A percentile compares a stretch with the other conserved stretches of the same genome.
Conservation (phyloP, 2,113 vertebrate species). For the Hippocampus guttulatus region DNA sequence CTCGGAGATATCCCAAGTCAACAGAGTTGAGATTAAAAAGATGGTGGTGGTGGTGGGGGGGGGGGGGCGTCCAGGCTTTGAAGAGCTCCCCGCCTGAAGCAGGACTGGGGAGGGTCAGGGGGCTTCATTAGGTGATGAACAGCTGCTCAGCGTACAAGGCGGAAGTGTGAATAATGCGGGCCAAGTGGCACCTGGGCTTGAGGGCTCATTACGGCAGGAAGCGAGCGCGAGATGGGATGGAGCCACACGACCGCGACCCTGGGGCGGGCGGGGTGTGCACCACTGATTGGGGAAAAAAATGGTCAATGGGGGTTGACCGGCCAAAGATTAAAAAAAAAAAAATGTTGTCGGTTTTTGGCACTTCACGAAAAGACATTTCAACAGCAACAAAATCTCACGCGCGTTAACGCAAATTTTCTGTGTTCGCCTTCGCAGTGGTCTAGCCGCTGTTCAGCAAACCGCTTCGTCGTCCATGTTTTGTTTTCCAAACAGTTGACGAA, state of each 20-base stretch:
- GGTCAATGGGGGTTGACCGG: too few relatives aligned
- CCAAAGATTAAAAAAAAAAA: too few relatives aligned
- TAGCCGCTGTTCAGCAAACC: too few relatives aligned
- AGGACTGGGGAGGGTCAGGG: constrained; percentile 10
- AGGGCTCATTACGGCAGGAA: constrained; percentile 61
- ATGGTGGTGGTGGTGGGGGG: too few relatives aligned
- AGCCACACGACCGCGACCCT: constrained; percentile 7
- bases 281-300: too few relatives aligned
- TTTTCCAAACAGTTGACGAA: background rate
- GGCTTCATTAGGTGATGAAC: constrained; percentile 42
- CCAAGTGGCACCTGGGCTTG: constrained; percentile 62
- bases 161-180: constrained; percentile 39
- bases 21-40: background rate
- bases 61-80: background rate
- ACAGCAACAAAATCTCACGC: too few relatives aligned
- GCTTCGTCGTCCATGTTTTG: background rate
- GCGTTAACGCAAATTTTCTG: too few relatives aligned
- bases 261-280: too few relatives aligned
- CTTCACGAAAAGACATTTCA: too few relatives aligned
- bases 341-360: too few relatives aligned
- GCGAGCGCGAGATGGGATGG: constrained; percentile 45
- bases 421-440: too few relatives aligned
- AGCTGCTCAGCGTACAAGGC: constrained; percentile 67
- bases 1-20: background rate
- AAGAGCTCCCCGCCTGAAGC: constrained; percentile 25